These are phyloP conservation scores for Caenorhabditis sulstoni DNA, from an alignment of 2,888 invertebrate species.

Conservation along the genomic window DNA sequence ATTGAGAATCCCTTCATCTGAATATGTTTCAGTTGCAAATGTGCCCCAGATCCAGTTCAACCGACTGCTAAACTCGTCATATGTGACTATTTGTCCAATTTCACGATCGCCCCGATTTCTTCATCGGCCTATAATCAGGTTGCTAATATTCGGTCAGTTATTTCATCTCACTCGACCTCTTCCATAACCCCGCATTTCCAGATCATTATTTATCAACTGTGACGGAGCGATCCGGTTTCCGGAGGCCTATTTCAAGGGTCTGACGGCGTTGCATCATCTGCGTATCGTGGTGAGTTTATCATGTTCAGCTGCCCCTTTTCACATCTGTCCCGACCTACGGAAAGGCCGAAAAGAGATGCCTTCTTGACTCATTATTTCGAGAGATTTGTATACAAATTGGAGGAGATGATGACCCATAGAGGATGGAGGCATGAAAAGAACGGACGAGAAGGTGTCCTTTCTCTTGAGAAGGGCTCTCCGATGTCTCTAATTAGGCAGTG, in stretches of 20 bases:
- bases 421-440: slow-evolving; percentile 3
- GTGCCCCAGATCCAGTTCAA: slow-evolving; percentile 71
- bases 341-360: neutral
- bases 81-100: slow-evolving; percentile 56
- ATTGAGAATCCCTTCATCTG: too few relatives aligned
- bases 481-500: slow-evolving; percentile 59
- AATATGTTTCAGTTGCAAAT: slow-evolving; percentile 71
- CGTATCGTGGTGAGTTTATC: slow-evolving; percentile 58
- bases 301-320: slow-evolving; percentile 19
- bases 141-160: slow-evolving; percentile 48
- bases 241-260: slow-evolving; percentile 45
- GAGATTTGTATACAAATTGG: slow-evolving; percentile 22
- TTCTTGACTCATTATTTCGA: slow-evolving; percentile 18
- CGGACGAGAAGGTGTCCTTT: slow-evolving; percentile 15
- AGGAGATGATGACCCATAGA: neutral
- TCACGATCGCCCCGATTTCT: slow-evolving; percentile 20
- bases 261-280: slow-evolving; percentile 56
- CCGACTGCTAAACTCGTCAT: slow-evolving; percentile 51
- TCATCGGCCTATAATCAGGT: slow-evolving; percentile 29
- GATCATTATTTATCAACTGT: slow-evolving; percentile 58
- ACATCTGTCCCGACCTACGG: too few relatives aligned
- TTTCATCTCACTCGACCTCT: neutral
- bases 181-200: neutral
- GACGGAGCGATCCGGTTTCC: slow-evolving; percentile 36
- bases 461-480: slow-evolving; percentile 33